These are phyloP conservation scores for Squalus acanthias DNA, from an alignment of 2,797 vertebrate species.

Conservation along the genomic window DNA sequence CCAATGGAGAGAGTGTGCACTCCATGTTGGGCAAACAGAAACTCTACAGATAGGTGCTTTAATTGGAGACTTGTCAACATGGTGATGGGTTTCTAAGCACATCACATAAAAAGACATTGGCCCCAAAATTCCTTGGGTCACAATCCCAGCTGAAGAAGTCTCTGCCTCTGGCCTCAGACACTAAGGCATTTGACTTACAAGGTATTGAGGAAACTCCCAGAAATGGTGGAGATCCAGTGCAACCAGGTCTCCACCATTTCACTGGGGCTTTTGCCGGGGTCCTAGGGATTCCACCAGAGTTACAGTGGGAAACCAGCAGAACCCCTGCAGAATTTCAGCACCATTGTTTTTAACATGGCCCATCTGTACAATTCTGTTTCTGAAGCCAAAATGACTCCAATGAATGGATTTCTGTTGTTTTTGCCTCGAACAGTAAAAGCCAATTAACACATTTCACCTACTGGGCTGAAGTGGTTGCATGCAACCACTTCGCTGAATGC, in stretches of 20 bases:
- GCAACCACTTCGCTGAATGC: background rate
- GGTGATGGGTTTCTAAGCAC: background rate
- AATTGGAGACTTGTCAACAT: background rate
- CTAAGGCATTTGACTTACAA: background rate
- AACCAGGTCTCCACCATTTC: background rate
- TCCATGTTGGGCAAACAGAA: background rate
- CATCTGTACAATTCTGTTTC: too few species aligned
- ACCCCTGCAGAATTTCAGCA: background rate
- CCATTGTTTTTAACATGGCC: background rate
- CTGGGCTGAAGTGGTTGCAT: background rate
- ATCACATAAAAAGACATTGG: background rate
- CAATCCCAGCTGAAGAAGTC: background rate
- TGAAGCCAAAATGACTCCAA: background rate
- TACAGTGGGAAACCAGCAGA: background rate
- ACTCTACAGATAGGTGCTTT: background rate
- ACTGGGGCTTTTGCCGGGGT: background rate
- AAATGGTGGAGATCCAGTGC: background rate
- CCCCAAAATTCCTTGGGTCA: background rate
- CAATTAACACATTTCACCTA: background rate
- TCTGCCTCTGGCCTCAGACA: background rate
- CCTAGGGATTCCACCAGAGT: background rate
- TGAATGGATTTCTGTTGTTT: background rate
- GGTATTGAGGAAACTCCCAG: background rate
- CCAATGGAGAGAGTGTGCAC: background rate
- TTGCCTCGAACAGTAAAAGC: too few species aligned